A percentile compares a stretch with the other conserved stretches of the same genome.
Evolutionary conservation across 1,140 invertebrate species (phyloP).

Genomic region (Plodia interpunctella): DNA sequence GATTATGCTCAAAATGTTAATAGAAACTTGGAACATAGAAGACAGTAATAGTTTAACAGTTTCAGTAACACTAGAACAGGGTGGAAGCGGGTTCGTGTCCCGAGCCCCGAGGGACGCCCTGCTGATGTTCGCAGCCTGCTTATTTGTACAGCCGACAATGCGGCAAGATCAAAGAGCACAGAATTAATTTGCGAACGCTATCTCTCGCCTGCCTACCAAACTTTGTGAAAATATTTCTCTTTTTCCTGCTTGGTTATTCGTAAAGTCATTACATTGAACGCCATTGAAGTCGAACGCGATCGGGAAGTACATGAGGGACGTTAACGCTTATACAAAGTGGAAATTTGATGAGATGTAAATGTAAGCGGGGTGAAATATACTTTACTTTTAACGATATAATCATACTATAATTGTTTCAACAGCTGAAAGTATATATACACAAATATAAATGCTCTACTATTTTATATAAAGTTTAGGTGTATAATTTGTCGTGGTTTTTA

Average conservation of each 20-base stretch:
- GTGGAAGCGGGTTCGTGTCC: neutral
- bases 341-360: neutral
- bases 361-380: slow-evolving; percentile 4
- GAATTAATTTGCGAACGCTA: slow-evolving; percentile 57
- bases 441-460: too few relatives aligned
- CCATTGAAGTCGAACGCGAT: slow-evolving; percentile 29
- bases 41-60: neutral
- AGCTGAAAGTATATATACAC: slow-evolving; percentile 6
- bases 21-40: neutral
- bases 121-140: slow-evolving; percentile 19
- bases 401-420: slow-evolving; percentile 15
- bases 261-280: slow-evolving; percentile 25
- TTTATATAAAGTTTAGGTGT: too few relatives aligned
- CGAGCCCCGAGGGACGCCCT: neutral
- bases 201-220: slow-evolving; percentile 34
- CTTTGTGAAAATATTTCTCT: slow-evolving; percentile 33
- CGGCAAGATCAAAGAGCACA: slow-evolving; percentile 46
- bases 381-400: too few relatives aligned
- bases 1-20: neutral
- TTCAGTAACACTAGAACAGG: neutral
- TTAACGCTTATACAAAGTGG: neutral
- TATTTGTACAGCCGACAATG: slow-evolving; percentile 37
- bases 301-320: slow-evolving; percentile 14
- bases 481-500: too few relatives aligned
- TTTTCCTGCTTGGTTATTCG: slow-evolving; percentile 19